Evolutionary conservation across 2,888 invertebrate species (phyloP).

Genomic region (Anthophora plumipes): DNA sequence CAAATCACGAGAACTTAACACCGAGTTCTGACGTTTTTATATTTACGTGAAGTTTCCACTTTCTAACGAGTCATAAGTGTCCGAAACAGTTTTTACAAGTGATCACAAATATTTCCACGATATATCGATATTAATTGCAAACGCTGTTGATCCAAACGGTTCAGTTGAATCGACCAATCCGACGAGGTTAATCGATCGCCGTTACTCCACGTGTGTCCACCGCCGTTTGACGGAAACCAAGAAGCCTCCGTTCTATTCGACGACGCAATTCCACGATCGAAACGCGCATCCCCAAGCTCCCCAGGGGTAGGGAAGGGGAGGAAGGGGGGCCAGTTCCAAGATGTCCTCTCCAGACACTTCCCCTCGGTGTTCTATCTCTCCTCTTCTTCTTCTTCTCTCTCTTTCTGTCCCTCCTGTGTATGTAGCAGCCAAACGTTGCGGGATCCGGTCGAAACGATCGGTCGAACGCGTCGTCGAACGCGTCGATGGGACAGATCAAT

Average conservation of each 20-base stretch:
- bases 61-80: too few relatives aligned
- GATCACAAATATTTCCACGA: too few relatives aligned
- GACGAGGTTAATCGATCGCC: constrained; percentile 30
- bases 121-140: too few relatives aligned
- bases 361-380: constrained; percentile 19
- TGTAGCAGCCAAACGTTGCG: constrained; percentile 14
- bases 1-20: too few relatives aligned
- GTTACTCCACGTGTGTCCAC: constrained; percentile 30
- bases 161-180: background rate
- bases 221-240: constrained; percentile 5
- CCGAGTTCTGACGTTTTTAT: too few relatives aligned
- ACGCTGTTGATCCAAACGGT: too few relatives aligned
- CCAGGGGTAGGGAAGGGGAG: background rate
- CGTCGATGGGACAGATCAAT: constrained; percentile 37
- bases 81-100: too few relatives aligned
- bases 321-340: constrained; percentile 55
- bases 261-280: constrained; percentile 52
- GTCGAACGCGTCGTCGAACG: constrained; percentile 27
- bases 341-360: constrained; percentile 61
- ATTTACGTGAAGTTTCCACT: too few relatives aligned
- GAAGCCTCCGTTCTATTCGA: constrained; percentile 8
- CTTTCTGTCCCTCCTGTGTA: too few relatives aligned
- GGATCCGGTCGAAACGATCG: constrained; percentile 68
- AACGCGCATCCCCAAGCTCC: constrained; percentile 48
- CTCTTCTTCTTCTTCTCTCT: too few relatives aligned